Evolutionary conservation across 2,797 vertebrate genomes (phyloP).

Genomic region (Takifugu rubripes): DNA sequence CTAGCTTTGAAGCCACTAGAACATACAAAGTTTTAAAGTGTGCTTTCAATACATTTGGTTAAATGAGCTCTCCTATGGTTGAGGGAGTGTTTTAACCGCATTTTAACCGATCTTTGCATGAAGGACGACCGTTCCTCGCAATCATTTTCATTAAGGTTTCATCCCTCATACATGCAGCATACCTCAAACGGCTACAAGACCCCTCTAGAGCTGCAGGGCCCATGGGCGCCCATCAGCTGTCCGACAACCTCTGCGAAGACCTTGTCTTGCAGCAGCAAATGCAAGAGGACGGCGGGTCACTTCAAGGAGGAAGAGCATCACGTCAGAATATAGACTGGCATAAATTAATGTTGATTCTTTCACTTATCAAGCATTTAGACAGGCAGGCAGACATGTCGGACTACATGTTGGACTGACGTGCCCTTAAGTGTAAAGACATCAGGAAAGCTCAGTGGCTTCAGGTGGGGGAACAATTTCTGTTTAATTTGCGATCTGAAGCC

Average conservation of each 20-base stretch:
- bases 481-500: slow-evolving; percentile 56
- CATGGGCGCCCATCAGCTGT: slow-evolving; percentile 46
- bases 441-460: slow-evolving; percentile 27
- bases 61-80: neutral
- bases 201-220: slow-evolving; percentile 35
- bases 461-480: slow-evolving; percentile 51
- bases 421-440: slow-evolving; percentile 33
- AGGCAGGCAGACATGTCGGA: neutral
- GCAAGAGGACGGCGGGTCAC: slow-evolving; percentile 21
- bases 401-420: slow-evolving; percentile 24
- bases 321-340: neutral
- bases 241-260: slow-evolving; percentile 17
- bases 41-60: too few relatives aligned
- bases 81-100: slow-evolving; percentile 18
- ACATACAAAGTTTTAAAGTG: too few relatives aligned
- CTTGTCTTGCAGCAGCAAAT: slow-evolving; percentile 26
- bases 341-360: neutral
- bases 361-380: neutral
- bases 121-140: slow-evolving; percentile 28
- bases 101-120: slow-evolving; percentile 24
- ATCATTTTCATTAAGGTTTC: slow-evolving; percentile 52
- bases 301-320: slow-evolving; percentile 23
- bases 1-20: too few relatives aligned
- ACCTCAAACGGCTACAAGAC: slow-evolving; percentile 49
- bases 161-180: slow-evolving; percentile 39